Base-by-base conservation (phyloP, 2,113 vertebrate genomes). In the Pseudonaja textilis region DNA sequence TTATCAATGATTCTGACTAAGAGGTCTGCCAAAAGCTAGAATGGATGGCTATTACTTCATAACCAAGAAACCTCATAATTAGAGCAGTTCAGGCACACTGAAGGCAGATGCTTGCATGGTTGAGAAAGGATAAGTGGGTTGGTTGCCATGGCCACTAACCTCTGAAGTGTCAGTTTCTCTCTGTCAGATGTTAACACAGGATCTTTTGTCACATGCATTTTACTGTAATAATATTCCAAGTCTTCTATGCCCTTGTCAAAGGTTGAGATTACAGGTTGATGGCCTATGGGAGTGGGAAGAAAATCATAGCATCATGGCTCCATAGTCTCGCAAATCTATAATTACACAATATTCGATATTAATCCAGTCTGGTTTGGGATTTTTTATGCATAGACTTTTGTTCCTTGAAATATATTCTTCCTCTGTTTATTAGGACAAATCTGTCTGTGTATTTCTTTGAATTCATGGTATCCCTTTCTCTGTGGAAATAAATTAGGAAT, bases 111-210 rank as follows among this genome's bases (percentile, higher is more conserved):
- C n/a, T 85, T 95, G 91, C 93, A 45, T 93, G 93, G 95, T 1
- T 90, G 91, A 94, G 52, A 47, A 93, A 95, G 93, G 91, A 61
- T 89, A 50, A 96, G 42, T 88, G 42, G 88, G 90, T 45, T 88
- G 54, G 91, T 96, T 97, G 93, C 94, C 96, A 96, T 94, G 93
- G 89, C 89, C 94, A 95, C 93, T 85, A 81, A 1, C 89, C 95
- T 94, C 10, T 0, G 91, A 55, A 94, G 8, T 56, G 50, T 85
- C 89, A 18, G 55, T 87, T 95, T 64, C 55, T 95, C 92, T 89
- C 57, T 94, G 34, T 10, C 61, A 93, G 93, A 89, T 95, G 22
- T 54, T 91, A 55, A 34, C 94, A 95, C 61, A 56, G 91, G 45
- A 85, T 81, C 69, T 64, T 87, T 94, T 90, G 69, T 95, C 93